Percentiles rank a stretch among this genome's conserved stretches.
Evolutionary conservation across 2,797 vertebrate species (phyloP).

Genomic region (Parauchenoglanis ngamensis): DNA sequence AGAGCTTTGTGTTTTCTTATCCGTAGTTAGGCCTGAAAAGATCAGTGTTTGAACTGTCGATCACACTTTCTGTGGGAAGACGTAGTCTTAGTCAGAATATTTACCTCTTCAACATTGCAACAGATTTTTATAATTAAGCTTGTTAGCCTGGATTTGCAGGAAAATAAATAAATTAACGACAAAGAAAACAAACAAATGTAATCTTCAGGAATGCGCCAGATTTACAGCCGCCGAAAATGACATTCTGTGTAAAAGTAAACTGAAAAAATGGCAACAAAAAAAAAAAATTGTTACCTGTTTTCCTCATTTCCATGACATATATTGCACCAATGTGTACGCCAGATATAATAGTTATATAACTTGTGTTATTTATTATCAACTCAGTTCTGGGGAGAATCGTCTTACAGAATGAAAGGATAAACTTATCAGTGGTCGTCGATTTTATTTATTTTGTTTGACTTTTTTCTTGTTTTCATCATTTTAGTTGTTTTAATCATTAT

Average conservation of each 20-base stretch:
- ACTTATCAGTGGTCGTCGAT: not conserved
- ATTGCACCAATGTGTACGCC: not conserved
- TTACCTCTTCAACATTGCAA: slow-evolving; percentile 62
- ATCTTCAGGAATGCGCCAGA: too few species aligned
- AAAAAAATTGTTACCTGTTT: not conserved
- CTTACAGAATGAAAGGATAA: not conserved
- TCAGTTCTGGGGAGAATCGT: not conserved
- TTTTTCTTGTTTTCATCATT: not conserved
- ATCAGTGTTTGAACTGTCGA: slow-evolving; percentile 65
- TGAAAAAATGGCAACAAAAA: not conserved
- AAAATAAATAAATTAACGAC: not conserved
- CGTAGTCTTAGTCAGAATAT: slow-evolving; percentile 62
- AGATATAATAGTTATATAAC: not conserved
- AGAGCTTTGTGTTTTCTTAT: slow-evolving; percentile 71
- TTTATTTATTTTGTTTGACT: not conserved
- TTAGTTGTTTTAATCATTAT: not conserved
- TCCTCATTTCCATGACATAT: not conserved
- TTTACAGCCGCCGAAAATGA: not conserved
- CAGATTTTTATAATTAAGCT: not conserved
- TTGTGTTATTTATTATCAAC: not conserved
- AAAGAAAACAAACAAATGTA: not conserved
- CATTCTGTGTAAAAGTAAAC: not conserved
- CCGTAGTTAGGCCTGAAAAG: slow-evolving; percentile 59
- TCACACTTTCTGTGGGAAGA: slow-evolving; percentile 54
- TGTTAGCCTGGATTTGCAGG: not conserved